Evolutionary conservation across 2,888 invertebrate genomes (phyloP).

Genomic region (Mesoligia furuncula): DNA sequence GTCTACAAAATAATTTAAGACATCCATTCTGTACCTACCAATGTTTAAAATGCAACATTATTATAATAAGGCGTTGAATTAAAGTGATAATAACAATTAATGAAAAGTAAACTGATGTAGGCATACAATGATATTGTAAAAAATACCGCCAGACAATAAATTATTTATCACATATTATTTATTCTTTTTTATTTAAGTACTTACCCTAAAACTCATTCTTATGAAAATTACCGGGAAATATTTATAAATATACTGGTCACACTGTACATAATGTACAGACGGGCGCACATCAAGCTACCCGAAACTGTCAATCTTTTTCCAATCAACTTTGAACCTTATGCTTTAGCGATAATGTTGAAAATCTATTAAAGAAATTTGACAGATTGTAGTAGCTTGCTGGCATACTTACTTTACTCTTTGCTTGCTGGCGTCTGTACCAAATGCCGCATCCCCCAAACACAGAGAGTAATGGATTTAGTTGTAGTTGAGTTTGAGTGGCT

Average conservation of each 20-base stretch:
- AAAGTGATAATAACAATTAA: slow-evolving; percentile 76
- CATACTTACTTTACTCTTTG: too few relatives aligned
- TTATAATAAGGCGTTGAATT: slow-evolving; percentile 71
- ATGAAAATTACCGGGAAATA: too few relatives aligned
- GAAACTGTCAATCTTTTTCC: too few relatives aligned
- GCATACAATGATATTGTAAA: slow-evolving; percentile 89
- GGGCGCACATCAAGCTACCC: too few relatives aligned
- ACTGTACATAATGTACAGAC: neutral
- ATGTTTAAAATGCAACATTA: slow-evolving; percentile 67
- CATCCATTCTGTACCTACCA: slow-evolving; percentile 58
- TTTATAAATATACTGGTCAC: slow-evolving; percentile 10
- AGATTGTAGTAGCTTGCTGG: too few relatives aligned
- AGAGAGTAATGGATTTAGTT: too few relatives aligned
- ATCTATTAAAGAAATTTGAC: too few relatives aligned
- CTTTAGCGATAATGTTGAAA: too few relatives aligned
- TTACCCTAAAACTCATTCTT: neutral
- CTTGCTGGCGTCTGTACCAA: too few relatives aligned
- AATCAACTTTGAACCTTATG: too few relatives aligned
- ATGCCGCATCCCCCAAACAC: neutral
- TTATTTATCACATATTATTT: slow-evolving; percentile 90
- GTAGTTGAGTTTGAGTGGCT: neutral
- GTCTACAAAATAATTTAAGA: slow-evolving; percentile 42
- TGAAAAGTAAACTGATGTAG: slow-evolving; percentile 80
- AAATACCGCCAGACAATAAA: slow-evolving; percentile 91
- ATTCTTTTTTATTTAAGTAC: slow-evolving; percentile 54